These are phyloP conservation scores for Cyprinella venusta DNA, from an alignment of 2,797 vertebrate species.

Conservation along the genomic window DNA sequence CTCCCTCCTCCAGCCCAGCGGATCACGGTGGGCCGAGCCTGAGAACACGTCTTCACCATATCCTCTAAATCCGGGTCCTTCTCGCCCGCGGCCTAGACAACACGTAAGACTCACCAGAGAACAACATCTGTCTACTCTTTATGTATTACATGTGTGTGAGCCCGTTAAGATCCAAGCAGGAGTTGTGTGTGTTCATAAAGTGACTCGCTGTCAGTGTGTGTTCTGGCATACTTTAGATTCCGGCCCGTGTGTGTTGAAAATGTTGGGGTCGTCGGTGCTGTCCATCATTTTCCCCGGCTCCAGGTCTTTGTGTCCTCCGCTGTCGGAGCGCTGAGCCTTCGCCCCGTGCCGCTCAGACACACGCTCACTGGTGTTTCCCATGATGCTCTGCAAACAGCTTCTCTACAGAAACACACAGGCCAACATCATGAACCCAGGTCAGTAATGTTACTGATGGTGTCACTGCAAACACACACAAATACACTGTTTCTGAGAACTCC, in stretches of 20 bases:
- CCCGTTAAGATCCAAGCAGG: no score
- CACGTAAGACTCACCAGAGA: no score
- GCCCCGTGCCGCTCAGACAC: conserved; percentile 88
- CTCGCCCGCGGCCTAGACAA: conserved; percentile 73
- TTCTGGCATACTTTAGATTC: conserved; percentile 86
- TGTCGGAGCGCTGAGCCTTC: conserved; percentile 87
- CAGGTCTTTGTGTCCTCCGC: conserved; percentile 86
- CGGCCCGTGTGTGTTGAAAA: conserved; percentile 87
- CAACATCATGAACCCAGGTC: neutral
- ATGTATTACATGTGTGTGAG: no score
- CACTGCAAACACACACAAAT: neutral
- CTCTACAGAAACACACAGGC: neutral
- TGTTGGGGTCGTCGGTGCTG: conserved; percentile 93
- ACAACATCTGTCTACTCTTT: no score
- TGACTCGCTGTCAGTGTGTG: neutral
- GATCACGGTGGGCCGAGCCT: conserved; percentile 95
- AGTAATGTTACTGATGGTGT: neutral
- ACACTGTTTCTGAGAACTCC: neutral
- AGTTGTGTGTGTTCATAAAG: no score
- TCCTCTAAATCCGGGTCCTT: conserved; percentile 92
- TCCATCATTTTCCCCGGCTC: conserved; percentile 92
- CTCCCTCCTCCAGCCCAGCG: conserved; percentile 95
- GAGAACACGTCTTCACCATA: conserved; percentile 84
- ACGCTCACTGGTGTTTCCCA: conserved; percentile 96
- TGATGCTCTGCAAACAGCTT: conserved; percentile 57